These are phyloP conservation scores for Drosophila subquinaria DNA, from an alignment of 2,888 invertebrate species.

Conservation along the genomic window DNA sequence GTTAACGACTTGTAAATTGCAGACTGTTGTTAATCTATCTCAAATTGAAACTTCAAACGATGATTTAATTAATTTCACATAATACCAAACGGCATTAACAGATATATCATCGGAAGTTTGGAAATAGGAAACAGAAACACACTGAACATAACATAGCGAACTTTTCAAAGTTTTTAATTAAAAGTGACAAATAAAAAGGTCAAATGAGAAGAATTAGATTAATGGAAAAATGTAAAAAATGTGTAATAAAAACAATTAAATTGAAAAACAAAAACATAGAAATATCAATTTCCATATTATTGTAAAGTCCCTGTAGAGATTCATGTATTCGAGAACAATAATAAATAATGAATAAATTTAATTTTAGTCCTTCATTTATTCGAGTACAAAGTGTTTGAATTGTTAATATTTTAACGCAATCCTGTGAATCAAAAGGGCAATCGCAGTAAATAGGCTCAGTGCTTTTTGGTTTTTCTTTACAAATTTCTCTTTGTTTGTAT, in stretches of 20 bases:
- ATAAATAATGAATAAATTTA: too few relatives aligned
- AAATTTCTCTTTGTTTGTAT: slow-evolving; percentile 26
- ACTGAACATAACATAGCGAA: too few relatives aligned
- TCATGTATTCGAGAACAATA: too few relatives aligned
- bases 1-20: neutral
- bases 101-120: too few relatives aligned
- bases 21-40: neutral
- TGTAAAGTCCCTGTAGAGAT: too few relatives aligned
- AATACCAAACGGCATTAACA: neutral
- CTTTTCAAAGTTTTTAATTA: neutral
- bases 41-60: neutral
- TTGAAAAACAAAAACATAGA: too few relatives aligned
- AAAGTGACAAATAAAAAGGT: neutral
- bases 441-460: slow-evolving; percentile 39
- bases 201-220: too few relatives aligned
- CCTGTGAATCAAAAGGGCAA: slow-evolving; percentile 44
- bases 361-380: neutral
- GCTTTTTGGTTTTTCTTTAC: slow-evolving; percentile 19
- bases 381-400: slow-evolving; percentile 13
- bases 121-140: too few relatives aligned
- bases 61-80: neutral
- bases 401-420: slow-evolving; percentile 35
- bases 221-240: too few relatives aligned
- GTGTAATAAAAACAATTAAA: too few relatives aligned
- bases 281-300: too few relatives aligned